Conservation (phyloP, 2,113 vertebrate species). For the Pseudorectes ferrugineus region DNA sequence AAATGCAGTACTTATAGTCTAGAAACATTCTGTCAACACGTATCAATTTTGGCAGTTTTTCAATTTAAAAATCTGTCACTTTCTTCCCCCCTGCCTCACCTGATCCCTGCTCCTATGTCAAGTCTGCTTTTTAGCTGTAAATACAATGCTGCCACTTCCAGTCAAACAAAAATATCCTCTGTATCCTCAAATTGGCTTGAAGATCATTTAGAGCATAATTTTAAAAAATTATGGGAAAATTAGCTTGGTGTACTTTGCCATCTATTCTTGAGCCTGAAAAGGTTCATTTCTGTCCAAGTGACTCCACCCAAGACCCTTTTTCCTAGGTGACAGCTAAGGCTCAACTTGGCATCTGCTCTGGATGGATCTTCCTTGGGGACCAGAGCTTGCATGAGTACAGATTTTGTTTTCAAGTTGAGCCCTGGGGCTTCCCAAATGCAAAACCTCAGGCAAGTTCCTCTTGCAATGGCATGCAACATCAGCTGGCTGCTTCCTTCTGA, state of each 20-base stretch:
- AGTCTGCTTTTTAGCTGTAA: background rate
- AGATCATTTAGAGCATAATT: background rate
- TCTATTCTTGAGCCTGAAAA: background rate
- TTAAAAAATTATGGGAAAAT: background rate
- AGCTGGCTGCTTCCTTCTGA: background rate
- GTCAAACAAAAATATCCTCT: background rate
- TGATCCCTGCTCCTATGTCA: background rate
- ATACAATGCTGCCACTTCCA: background rate
- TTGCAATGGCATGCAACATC: background rate
- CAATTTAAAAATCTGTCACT: background rate
- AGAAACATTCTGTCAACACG: background rate
- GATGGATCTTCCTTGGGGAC: background rate
- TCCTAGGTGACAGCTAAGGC: background rate
- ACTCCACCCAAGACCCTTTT: background rate
- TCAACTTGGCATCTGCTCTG: background rate
- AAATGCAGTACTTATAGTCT: background rate
- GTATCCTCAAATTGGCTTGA: background rate
- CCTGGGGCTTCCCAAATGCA: slow-evolving; percentile 17
- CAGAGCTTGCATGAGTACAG: background rate
- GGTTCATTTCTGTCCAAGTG: background rate
- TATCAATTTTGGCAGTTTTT: background rate
- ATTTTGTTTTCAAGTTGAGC: background rate
- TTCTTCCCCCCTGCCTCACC: background rate
- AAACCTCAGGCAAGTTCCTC: slow-evolving; percentile 44
- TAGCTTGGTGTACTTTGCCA: background rate